Evolutionary conservation across 1,140 invertebrate genomes (phyloP).

Genomic region (Theocolax elegans): DNA sequence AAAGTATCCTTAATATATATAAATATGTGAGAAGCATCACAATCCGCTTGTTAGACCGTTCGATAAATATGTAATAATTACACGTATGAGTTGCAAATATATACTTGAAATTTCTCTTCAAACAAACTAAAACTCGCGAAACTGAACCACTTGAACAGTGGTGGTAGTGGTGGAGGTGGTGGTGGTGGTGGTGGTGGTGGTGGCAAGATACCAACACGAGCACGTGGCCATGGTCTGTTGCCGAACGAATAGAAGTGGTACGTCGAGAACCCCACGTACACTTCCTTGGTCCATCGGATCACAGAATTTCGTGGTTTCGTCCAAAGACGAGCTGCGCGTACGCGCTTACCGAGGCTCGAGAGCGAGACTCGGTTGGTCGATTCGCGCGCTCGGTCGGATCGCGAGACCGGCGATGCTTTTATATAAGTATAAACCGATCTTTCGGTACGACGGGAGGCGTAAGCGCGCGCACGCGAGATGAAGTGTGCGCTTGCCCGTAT

Average conservation of each 20-base stretch:
- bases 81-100: too few relatives aligned
- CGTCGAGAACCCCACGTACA: background rate
- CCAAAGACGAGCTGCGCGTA: constrained; percentile 8
- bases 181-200: too few relatives aligned
- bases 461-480: background rate
- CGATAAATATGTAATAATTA: background rate
- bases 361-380: constrained; percentile 5
- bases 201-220: too few relatives aligned
- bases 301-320: background rate
- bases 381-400: constrained; percentile 40
- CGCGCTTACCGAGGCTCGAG: background rate
- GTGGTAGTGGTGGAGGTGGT: too few relatives aligned
- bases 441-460: constrained; percentile 43
- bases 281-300: background rate
- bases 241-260: background rate
- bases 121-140: too few relatives aligned
- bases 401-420: constrained; percentile 49
- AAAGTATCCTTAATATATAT: too few relatives aligned
- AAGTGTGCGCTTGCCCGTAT: too few relatives aligned
- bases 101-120: too few relatives aligned
- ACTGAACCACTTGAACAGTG: too few relatives aligned
- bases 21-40: too few relatives aligned
- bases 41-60: too few relatives aligned
- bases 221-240: too few relatives aligned
- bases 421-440: constrained; percentile 51